Conservation (phyloP, 2,888 invertebrate species). For the Cinara cedri region DNA sequence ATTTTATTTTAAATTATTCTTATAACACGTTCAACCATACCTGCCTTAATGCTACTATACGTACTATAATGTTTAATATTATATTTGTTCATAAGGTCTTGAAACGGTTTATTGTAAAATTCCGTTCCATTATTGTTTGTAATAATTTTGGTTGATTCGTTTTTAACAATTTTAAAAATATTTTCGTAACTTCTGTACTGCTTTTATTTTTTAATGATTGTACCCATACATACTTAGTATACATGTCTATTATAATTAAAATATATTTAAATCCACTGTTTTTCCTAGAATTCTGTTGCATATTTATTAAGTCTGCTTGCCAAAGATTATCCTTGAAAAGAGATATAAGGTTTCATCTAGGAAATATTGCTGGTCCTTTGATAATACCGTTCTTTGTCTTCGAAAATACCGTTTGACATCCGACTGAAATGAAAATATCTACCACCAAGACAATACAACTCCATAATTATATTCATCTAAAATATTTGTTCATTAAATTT, state of each 20-base stretch:
- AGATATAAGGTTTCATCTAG: slow-evolving; percentile 29
- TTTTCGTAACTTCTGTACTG: slow-evolving; percentile 57
- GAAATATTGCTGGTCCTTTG: slow-evolving; percentile 40
- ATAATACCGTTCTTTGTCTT: too few relatives aligned
- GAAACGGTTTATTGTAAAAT: slow-evolving; percentile 58
- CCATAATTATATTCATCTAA: too few relatives aligned
- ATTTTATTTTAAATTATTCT: slow-evolving; percentile 61
- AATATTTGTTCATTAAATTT: too few relatives aligned
- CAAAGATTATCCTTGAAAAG: slow-evolving; percentile 53
- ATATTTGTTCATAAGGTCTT: slow-evolving; percentile 57
- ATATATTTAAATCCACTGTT: too few relatives aligned
- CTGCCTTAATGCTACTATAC: too few relatives aligned
- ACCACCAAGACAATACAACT: too few relatives aligned
- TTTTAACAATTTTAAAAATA: slow-evolving; percentile 59
- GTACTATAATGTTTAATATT: too few relatives aligned
- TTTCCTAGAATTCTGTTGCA: slow-evolving; percentile 45
- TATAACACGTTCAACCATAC: slow-evolving; percentile 60
- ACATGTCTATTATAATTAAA: too few relatives aligned
- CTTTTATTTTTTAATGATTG: too few relatives aligned
- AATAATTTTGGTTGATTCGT: slow-evolving; percentile 56
- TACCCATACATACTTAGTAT: too few relatives aligned
- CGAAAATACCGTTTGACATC: too few relatives aligned
- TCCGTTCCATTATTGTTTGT: slow-evolving; percentile 60
- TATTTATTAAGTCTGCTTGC: slow-evolving; percentile 48
- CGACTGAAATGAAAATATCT: too few relatives aligned